Evolutionary conservation across 2,888 invertebrate genomes (phyloP), one percentile per base, ranked within the genome.

Genomic region (Hymenopus coronatus): DNA sequence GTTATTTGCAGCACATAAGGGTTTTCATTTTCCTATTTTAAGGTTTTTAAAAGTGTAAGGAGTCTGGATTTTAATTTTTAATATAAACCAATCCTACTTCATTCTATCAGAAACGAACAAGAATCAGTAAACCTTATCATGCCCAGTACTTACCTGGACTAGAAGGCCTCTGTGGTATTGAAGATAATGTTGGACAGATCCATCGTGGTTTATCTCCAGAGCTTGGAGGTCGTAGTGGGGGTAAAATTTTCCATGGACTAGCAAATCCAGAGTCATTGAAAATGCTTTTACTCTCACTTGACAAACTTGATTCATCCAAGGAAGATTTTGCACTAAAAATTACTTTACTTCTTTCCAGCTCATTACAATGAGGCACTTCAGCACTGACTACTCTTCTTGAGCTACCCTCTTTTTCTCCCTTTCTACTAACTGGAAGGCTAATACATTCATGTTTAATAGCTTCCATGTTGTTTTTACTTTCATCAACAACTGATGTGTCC

Each of bases 181-280:
- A 33, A 25, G 40, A 33, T 28, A 87, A 33, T 27, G 87, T 81
- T 33, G 87, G 87, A n/a, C 81, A 70, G 82, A 87, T 87, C 87
- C 87, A 87, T 2, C 27, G 82, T 30, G 82, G 87, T 40, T 70
- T 87, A 25, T 87, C 87, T 20, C 27, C 82, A 33, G 87, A 82
- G 27, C 87, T 82, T 12, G 33, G 25, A 28, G 82, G 82, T 12
- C 33, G 28, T 87, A 87, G 27, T 30, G 87, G 87, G 7, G 87
- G 87, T 33, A 87, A 40, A 8, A 82, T n/a, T 27, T 30, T 87
- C 82, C 82, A 82, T n/a, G 87, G 87, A 27, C 87, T 87, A 33
- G 82, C 87, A 87, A 87, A 87, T n/a, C 87, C 87, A 33, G 87
- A 87, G n/a, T 87, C 87, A 87, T 40, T 87, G 14, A 87, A 82